Evolutionary conservation across 1,140 invertebrate genomes (phyloP).

Genomic region (Diachasmimorpha longicaudata): DNA sequence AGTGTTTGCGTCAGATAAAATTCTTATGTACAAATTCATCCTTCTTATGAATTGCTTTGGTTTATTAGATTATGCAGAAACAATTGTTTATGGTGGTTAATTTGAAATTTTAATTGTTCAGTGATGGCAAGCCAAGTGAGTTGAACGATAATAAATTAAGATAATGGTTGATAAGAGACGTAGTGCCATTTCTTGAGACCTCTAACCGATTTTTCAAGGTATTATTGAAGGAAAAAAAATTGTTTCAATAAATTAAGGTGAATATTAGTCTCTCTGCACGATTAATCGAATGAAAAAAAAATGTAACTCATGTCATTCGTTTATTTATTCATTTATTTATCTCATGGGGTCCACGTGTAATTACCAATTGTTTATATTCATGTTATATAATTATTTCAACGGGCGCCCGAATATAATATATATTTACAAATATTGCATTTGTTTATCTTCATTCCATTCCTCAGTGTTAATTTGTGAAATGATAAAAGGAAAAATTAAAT

Average conservation of each 20-base stretch:
- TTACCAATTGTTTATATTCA: background rate
- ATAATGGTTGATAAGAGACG: background rate
- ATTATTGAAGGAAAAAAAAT: background rate
- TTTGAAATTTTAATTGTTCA: background rate
- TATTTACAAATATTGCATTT: background rate
- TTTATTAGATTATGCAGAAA: slow-evolving; percentile 30
- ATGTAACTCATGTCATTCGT: background rate
- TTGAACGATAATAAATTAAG: background rate
- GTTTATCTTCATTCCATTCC: background rate
- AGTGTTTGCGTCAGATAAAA: slow-evolving; percentile 20
- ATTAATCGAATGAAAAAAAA: too few species aligned
- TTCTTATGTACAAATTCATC: slow-evolving; percentile 19
- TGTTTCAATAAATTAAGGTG: background rate
- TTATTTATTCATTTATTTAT: background rate
- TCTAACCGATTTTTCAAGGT: background rate
- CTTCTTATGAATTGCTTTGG: slow-evolving; percentile 47
- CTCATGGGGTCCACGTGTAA: background rate
- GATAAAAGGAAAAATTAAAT: background rate
- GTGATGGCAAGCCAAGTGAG: background rate
- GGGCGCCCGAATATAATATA: background rate
- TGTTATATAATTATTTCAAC: background rate
- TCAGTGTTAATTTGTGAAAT: background rate
- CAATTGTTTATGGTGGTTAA: slow-evolving; percentile 6
- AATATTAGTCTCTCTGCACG: too few species aligned
- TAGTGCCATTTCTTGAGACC: slow-evolving; percentile 16